Evolutionary conservation across 2,797 vertebrate genomes (phyloP).

Genomic region (Gymnoscopelus braueri): DNA sequence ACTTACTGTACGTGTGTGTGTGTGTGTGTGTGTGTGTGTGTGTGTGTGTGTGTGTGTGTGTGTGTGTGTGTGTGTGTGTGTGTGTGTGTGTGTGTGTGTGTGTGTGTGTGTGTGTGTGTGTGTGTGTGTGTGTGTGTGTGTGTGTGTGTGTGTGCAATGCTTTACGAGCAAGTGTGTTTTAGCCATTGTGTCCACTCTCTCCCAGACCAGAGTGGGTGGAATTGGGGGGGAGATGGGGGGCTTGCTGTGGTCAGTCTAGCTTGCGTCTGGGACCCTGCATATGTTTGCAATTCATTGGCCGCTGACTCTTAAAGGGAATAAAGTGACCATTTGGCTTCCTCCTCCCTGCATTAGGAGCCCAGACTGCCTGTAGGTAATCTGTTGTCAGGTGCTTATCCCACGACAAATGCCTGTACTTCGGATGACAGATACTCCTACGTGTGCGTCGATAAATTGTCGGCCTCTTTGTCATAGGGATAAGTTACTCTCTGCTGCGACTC

Average conservation of each 20-base stretch:
- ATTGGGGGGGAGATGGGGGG: too few species aligned
- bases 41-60: too few species aligned
- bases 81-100: too few species aligned
- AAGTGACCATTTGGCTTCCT: conserved; percentile 25
- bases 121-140: too few species aligned
- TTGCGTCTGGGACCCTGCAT: not conserved
- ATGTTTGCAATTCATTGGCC: conserved; percentile 29
- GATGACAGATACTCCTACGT: not conserved
- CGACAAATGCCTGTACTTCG: not conserved
- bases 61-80: too few species aligned
- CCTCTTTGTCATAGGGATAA: conserved; percentile 14
- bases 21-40: too few species aligned
- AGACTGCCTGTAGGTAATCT: conserved; percentile 2
- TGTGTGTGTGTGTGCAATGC: not conserved
- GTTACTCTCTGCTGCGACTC: not conserved
- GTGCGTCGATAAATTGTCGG: not conserved
- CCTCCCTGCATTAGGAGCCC: not conserved
- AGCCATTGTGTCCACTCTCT: conserved; percentile 22
- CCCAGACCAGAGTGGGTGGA: conserved; percentile 14
- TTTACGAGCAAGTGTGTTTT: conserved; percentile 17
- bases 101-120: too few species aligned
- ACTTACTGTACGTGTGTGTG: too few species aligned
- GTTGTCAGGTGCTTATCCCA: conserved; percentile 1
- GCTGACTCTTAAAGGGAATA: conserved; percentile 23
- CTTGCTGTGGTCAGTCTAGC: not conserved